Conservation (phyloP, 2,113 vertebrate genomes). For the Grammomys dolichurus region DNA sequence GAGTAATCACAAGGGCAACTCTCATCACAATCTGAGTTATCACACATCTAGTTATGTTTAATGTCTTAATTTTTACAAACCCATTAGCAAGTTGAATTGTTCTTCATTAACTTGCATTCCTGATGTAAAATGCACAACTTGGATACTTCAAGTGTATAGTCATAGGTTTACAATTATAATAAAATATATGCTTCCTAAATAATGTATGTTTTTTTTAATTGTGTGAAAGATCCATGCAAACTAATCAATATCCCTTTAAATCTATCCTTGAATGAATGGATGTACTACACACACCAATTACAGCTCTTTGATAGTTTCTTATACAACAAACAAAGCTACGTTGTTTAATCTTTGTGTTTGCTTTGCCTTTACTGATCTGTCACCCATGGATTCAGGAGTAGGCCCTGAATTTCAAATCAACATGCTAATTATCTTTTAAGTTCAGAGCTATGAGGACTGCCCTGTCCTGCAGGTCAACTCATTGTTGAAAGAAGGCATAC, state of each 20-base stretch:
- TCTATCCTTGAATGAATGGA: background rate
- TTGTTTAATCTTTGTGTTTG: background rate
- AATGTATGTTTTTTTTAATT: constrained; percentile 24
- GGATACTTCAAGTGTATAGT: background rate
- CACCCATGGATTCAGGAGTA: background rate
- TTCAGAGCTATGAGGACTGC: background rate
- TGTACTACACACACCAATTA: background rate
- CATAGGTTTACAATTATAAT: constrained; percentile 6
- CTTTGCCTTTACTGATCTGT: background rate
- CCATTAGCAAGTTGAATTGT: background rate
- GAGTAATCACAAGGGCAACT: background rate
- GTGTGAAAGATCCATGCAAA: constrained; percentile 21
- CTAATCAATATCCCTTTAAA: background rate
- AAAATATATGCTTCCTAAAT: constrained; percentile 24
- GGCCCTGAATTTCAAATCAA: background rate
- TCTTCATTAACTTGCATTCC: constrained; percentile 21
- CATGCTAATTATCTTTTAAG: background rate
- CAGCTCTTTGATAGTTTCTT: background rate
- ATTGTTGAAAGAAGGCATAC: background rate
- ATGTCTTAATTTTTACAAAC: background rate
- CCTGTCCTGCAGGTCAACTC: background rate
- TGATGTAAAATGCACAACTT: background rate
- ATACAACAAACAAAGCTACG: background rate
- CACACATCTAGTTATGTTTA: constrained; percentile 33
- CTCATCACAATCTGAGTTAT: constrained; percentile 45